A percentile compares a stretch with the other conserved stretches of the same genome.
Conservation (phyloP, 2,888 invertebrate species). For the Ptychoptera contaminata region DNA sequence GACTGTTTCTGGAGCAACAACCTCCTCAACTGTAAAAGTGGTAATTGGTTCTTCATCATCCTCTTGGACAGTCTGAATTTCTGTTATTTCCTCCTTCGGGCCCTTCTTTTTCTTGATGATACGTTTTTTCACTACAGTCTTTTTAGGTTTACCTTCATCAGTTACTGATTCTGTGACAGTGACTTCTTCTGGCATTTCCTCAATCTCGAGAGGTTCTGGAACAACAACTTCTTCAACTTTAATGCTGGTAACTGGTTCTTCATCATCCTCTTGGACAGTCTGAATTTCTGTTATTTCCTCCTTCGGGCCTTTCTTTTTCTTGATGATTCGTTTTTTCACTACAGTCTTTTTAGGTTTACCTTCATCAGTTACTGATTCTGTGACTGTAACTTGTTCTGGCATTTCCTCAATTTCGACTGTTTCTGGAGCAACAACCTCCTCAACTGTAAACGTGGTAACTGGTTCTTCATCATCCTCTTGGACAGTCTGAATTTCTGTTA, state of each 20-base stretch:
- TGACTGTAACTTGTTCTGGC: constrained; percentile 22
- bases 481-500: constrained; percentile 19
- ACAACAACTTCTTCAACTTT: too few relatives aligned
- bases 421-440: constrained; percentile 11
- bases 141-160: constrained; percentile 19
- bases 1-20: constrained; percentile 14
- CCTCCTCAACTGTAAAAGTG: constrained; percentile 18
- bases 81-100: constrained; percentile 29
- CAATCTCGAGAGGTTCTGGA: constrained; percentile 13
- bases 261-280: constrained; percentile 22
- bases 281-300: constrained; percentile 15
- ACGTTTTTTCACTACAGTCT: constrained; percentile 27
- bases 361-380: constrained; percentile 14
- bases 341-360: constrained; percentile 17
- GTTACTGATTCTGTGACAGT: constrained; percentile 18
- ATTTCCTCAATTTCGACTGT: constrained; percentile 18
- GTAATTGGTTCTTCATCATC: constrained; percentile 28
- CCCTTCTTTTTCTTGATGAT: constrained; percentile 29
- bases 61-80: constrained; percentile 31
- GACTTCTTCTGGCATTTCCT: constrained; percentile 22
- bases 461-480: constrained; percentile 20
- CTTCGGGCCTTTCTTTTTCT: constrained; percentile 19
- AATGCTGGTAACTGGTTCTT: constrained; percentile 14
- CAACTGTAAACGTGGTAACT: constrained; percentile 20
- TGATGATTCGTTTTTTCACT: constrained; percentile 21